phyloP scores from a whole-genome alignment of 2,113 vertebrate species.

The Tursiops truncatus region DNA sequence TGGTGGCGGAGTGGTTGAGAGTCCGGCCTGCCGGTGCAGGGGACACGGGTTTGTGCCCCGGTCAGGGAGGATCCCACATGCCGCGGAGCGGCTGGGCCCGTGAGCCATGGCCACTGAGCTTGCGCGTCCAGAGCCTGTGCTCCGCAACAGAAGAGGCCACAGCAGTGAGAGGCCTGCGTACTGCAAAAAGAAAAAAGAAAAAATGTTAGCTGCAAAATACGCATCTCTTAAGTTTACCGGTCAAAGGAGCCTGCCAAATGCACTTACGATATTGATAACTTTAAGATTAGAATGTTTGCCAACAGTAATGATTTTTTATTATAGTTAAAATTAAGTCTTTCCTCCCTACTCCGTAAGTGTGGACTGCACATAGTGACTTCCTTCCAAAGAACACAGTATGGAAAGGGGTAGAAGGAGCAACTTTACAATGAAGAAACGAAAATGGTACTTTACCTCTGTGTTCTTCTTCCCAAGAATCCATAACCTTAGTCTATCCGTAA shows the following conservation, averaged over 20 bases:
- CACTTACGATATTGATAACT: background rate
- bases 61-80: no score
- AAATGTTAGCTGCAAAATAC: constrained; percentile 12
- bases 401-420: background rate
- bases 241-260: background rate
- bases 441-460: background rate
- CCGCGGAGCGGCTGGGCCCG: no score
- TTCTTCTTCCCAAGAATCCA: background rate
- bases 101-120: no score
- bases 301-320: background rate
- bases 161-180: no score
- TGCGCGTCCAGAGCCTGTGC: no score
- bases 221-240: background rate
- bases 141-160: no score
- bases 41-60: no score
- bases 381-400: background rate
- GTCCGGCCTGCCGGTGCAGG: no score
- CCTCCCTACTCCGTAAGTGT: background rate
- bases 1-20: no score
- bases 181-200: no score
- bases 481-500: background rate
- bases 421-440: background rate
- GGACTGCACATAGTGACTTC: background rate
- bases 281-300: background rate
- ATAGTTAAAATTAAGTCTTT: constrained; percentile 19